Percentiles rank a stretch among this genome's conserved stretches.
Evolutionary conservation across 30 jellyfish, hydroid and myxozoan species (phyloP).

Genomic region (Haliclystus octoradiatus): DNA sequence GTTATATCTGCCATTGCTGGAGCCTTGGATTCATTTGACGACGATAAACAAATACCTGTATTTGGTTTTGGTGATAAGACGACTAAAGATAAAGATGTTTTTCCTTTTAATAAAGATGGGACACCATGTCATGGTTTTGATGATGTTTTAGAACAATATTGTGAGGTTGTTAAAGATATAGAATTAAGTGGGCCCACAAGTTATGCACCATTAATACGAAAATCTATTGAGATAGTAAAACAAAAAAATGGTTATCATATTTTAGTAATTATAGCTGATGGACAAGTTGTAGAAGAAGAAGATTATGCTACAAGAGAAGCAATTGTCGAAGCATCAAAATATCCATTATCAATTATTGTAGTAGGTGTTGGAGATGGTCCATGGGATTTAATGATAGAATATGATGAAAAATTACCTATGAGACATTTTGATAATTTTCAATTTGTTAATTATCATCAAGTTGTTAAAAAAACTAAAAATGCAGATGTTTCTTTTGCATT

Average conservation of each 20-base stretch:
- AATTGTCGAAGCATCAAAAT: slow-evolving; percentile 54
- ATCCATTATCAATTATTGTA: slow-evolving; percentile 68
- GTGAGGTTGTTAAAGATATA: slow-evolving; percentile 39
- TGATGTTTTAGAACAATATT: slow-evolving; percentile 39
- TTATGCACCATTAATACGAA: slow-evolving; percentile 59
- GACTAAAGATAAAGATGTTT: slow-evolving; percentile 59
- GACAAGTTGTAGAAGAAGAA: slow-evolving; percentile 76
- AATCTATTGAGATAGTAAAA: slow-evolving; percentile 49
- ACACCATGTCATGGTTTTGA: slow-evolving; percentile 71
- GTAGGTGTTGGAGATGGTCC: slow-evolving; percentile 98
- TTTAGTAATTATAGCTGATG: slow-evolving; percentile 65
- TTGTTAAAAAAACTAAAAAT: slow-evolving; percentile 34
- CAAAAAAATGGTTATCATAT: slow-evolving; percentile 36
- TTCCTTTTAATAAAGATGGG: slow-evolving; percentile 38
- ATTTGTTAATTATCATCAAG: slow-evolving; percentile 62
- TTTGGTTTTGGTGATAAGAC: slow-evolving; percentile 78
- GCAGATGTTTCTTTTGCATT: slow-evolving; percentile 67
- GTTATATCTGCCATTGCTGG: slow-evolving; percentile 56
- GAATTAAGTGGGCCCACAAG: slow-evolving; percentile 91
- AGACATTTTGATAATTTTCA: slow-evolving; percentile 79
- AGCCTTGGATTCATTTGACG: slow-evolving; percentile 57
- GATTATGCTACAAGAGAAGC: slow-evolving; percentile 56
- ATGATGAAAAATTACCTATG: slow-evolving; percentile 55
- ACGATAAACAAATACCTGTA: slow-evolving; percentile 61
- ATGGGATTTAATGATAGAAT: slow-evolving; percentile 69